These are phyloP conservation scores for Buceros bicornis DNA, from an alignment of 2,797 vertebrate genomes.

Conservation along the genomic window DNA sequence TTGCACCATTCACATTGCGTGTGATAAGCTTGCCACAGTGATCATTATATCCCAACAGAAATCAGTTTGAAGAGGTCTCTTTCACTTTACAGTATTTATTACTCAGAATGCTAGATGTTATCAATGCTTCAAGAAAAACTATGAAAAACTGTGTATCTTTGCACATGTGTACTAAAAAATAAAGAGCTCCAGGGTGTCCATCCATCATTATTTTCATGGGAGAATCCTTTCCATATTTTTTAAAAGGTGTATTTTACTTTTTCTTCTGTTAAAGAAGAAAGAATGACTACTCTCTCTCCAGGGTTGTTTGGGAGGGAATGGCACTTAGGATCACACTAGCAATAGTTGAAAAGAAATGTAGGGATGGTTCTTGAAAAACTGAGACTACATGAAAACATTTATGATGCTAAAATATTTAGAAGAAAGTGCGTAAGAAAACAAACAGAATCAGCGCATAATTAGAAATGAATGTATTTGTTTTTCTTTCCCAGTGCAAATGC, in stretches of 20 bases:
- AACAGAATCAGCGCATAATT: background rate
- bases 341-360: background rate
- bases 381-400: background rate
- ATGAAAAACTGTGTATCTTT: background rate
- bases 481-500: conserved; percentile 91
- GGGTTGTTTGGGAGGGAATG: background rate
- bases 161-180: background rate
- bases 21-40: background rate
- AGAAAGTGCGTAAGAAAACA: background rate
- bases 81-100: background rate
- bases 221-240: background rate
- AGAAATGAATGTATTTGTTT: conserved; percentile 23
- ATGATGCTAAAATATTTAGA: background rate
- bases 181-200: background rate
- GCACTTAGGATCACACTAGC: background rate
- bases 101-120: background rate
- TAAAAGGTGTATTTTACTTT: background rate
- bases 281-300: background rate
- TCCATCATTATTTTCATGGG: background rate
- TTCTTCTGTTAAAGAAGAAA: background rate
- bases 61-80: background rate
- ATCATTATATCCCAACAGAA: background rate
- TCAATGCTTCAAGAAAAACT: background rate
- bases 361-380: background rate
- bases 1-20: background rate